Conservation (phyloP, 2,888 invertebrate species). For the Agrochola circellaris region DNA sequence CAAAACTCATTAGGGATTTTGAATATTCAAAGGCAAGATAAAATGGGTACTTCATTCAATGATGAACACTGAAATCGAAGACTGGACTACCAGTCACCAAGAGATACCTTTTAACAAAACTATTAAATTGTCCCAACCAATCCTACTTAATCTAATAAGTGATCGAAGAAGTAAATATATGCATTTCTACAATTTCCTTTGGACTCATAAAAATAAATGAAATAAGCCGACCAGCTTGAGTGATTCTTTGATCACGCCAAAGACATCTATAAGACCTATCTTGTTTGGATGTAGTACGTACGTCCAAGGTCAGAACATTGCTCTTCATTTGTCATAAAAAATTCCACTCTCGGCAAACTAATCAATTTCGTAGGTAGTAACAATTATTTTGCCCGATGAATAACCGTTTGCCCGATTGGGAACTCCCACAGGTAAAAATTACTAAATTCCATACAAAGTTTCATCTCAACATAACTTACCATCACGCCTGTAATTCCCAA, state of each 20-base stretch:
- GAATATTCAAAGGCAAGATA: too few relatives aligned
- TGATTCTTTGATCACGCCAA: constrained; percentile 6
- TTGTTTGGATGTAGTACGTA: not conserved
- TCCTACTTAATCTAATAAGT: too few relatives aligned
- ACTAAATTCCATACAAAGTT: not conserved
- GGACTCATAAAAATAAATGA: too few relatives aligned
- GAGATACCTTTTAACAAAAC: too few relatives aligned
- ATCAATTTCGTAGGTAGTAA: not conserved
- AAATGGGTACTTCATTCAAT: too few relatives aligned
- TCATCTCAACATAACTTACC: not conserved
- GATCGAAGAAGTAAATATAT: too few relatives aligned
- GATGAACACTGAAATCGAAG: too few relatives aligned
- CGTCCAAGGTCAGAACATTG: not conserved
- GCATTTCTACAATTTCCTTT: too few relatives aligned
- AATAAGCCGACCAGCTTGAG: not conserved
- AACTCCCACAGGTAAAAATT: not conserved
- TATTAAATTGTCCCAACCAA: too few relatives aligned
- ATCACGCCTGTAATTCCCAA: too few relatives aligned
- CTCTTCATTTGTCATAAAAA: constrained; percentile 4
- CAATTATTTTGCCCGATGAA: not conserved
- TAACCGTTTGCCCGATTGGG: not conserved
- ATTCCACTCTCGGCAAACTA: not conserved
- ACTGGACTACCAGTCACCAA: too few relatives aligned
- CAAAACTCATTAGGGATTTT: too few relatives aligned
- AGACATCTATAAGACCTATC: not conserved